These are phyloP conservation scores for Ceryle rudis DNA, from an alignment of 2,797 vertebrate species.

Conservation along the genomic window DNA sequence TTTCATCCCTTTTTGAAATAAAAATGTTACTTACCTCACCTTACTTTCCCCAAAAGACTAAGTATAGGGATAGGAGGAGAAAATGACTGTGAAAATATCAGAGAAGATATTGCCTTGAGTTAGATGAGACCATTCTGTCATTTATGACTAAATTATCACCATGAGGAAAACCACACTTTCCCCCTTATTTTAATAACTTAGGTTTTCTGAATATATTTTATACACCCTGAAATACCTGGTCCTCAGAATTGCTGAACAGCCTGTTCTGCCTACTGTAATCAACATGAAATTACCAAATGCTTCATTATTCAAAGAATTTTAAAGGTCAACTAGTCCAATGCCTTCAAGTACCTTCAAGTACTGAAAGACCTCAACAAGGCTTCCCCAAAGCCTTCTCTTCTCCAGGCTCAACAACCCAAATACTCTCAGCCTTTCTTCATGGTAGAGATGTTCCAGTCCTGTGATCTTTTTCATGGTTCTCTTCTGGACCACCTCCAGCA, in stretches of 20 bases:
- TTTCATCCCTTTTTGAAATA: neutral
- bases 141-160: neutral
- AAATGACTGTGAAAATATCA: neutral
- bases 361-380: neutral
- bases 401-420: neutral
- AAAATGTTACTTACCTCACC: neutral
- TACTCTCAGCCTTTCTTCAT: neutral
- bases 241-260: neutral
- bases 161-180: neutral
- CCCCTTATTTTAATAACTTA: neutral
- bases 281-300: accelerated
- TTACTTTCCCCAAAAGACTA: neutral
- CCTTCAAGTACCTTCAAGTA: neutral
- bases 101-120: neutral
- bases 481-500: neutral
- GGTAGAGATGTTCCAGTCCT: neutral
- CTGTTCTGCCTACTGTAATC: neutral
- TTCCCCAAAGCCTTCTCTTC: neutral
- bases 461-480: neutral
- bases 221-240: neutral
- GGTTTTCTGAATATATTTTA: neutral
- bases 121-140: neutral
- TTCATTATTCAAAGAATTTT: neutral
- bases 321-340: neutral
- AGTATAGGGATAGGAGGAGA: neutral